phyloP scores from a whole-genome alignment of 2,888 invertebrate genomes.

The Gasteruption jaculator region DNA sequence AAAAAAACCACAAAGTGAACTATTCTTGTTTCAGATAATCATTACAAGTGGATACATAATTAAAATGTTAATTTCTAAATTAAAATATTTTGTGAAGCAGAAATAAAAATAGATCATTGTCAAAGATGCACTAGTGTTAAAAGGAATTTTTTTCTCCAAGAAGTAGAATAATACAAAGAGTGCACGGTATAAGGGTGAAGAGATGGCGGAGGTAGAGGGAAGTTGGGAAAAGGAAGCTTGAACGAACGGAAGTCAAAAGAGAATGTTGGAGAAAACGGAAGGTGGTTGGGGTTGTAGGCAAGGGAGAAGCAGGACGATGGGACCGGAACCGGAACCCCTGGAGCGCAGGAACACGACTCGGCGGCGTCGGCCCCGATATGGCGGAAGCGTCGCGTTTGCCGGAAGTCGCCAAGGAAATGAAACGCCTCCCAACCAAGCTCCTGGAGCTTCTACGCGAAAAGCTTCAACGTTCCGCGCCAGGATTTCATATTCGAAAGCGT shows the following conservation, averaged over 20 bases:
- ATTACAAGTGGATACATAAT: too few relatives aligned
- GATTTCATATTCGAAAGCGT: conserved; percentile 14
- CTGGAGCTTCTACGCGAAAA: conserved; percentile 13
- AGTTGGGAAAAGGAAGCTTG: conserved; percentile 27
- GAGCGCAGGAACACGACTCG: conserved; percentile 38
- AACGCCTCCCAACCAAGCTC: conserved; percentile 38
- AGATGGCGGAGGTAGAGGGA: conserved; percentile 22
- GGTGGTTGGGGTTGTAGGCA: conserved; percentile 19
- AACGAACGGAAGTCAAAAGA: conserved; percentile 40
- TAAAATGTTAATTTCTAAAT: too few relatives aligned
- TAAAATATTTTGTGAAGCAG: too few relatives aligned
- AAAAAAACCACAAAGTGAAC: too few relatives aligned
- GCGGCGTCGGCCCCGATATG: conserved; percentile 33
- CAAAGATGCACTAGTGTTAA: too few relatives aligned
- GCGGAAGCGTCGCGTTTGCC: conserved; percentile 51
- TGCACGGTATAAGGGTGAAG: conserved; percentile 3
- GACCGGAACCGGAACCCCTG: conserved; percentile 42
- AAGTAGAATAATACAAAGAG: not conserved
- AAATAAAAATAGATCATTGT: too few relatives aligned
- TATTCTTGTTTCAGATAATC: too few relatives aligned
- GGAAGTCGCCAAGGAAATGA: conserved; percentile 51
- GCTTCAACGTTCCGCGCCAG: conserved; percentile 21
- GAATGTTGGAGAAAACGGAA: conserved; percentile 32
- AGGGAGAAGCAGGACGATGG: conserved; percentile 23
- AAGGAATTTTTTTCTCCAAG: not conserved